Conservation (phyloP, 2,113 vertebrate genomes). For the Apodemus speciosus region DNA sequence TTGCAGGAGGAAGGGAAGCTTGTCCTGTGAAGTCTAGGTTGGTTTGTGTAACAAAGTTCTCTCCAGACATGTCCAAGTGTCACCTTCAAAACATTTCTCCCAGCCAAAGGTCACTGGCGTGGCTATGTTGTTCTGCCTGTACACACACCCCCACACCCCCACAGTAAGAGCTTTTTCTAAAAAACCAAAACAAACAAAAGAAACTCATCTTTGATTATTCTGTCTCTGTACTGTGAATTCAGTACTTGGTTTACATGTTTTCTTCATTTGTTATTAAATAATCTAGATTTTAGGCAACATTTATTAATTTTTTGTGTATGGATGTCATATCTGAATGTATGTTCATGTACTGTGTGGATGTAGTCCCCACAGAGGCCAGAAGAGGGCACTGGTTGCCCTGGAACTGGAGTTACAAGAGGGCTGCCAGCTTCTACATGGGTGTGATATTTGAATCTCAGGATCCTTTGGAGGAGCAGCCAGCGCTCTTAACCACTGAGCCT, state of each 20-base stretch:
- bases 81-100: not conserved
- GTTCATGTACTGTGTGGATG: not conserved
- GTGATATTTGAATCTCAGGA: not conserved
- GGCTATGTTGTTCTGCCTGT: not conserved
- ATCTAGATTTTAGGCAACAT: not conserved
- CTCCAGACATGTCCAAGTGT: not conserved
- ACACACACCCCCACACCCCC: fast-evolving
- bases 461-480: not conserved
- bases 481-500: not conserved
- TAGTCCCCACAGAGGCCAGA: not conserved
- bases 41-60: not conserved
- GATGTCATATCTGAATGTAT: not conserved
- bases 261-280: not conserved
- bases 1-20: fast-evolving
- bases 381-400: too few species aligned
- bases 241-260: not conserved
- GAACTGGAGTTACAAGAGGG: not conserved
- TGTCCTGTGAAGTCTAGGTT: fast-evolving
- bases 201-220: not conserved
- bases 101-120: not conserved
- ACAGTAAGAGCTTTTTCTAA: not conserved
- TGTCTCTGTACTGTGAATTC: not conserved
- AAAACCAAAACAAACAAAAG: too few species aligned
- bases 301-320: not conserved
- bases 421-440: not conserved